Evolutionary conservation across 1,140 invertebrate genomes (phyloP), one percentile per base, ranked within the genome.

Genomic region (Pemphigus obesinymphae): DNA sequence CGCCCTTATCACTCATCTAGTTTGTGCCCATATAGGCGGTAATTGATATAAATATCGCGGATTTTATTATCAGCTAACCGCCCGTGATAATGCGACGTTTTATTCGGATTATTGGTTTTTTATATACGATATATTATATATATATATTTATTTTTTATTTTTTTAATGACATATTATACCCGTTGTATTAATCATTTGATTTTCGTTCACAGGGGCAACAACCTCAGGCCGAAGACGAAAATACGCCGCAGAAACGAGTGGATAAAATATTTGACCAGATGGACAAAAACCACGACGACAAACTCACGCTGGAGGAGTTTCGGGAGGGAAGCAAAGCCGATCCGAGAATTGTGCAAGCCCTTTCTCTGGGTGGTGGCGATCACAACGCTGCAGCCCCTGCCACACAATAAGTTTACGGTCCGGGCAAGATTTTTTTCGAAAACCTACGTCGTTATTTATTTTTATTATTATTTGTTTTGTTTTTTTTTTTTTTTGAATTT

Each of bases 211-310:
- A 96, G 94, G 95, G 95, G 29, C 95, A 97, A 87, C 93, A 95
- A 83, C 94, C 95, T 34, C 92, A 93, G 82, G 91, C 94, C 17
- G 95, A 97, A 85, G 95, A 97, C 85, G 96, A 98, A 86, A 97
- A 97, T 87, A 97, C 95, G 55, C 95, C 96, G 2, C 95, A 97
- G 87, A 97, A 97, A 85, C 91, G 97, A 86, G 96, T 98, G 45
- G 96, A 98, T 87, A 96, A 97, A 87, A 98, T 98, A 86, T 98
- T 98, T 88, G 95, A 97, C 87, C 96, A 97, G 87, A 97, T 98
- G 96, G 97, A 98, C 89, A 97, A 98, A 89, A 99, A 99, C 87
- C 95, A 97, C 88, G 97, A 99, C 89, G 97, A 98, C 87, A 93
- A 94, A 87, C 90, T 99, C 83, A 99, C 97, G 20, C 90, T 98